Evolutionary conservation across 2,888 invertebrate genomes (phyloP), one percentile per base, ranked within the genome.

Genomic region (Eilema depressum): DNA sequence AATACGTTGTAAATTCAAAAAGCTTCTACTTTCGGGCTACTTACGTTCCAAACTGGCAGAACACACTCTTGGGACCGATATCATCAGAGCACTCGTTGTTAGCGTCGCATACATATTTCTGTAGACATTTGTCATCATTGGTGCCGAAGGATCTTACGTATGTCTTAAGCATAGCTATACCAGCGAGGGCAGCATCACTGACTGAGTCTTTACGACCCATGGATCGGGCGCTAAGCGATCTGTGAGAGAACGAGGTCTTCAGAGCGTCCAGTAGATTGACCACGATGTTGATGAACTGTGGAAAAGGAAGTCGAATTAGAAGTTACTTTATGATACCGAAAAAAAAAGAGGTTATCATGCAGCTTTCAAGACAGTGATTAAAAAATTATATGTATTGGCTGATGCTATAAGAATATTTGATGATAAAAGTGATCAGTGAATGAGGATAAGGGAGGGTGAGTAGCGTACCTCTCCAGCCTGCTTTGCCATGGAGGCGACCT

Each of bases 11-110:
- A 3, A 53, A 64, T 14, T 10, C 14, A 41, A 26, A 4, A 41
- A 25, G 20, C 25, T 1, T 63, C 2, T 56, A 14, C n/a, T n/a
- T 11, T 56, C 12, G 63, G 63, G 56, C 67, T 78, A 97, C 98
- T 97, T 95, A 98, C 98, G 98, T 98, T 97, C 98, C 98, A 85
- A 98, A 96, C 93, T 98, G 98, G 88, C 98, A 98, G 96, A 98
- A 98, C 84, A 98, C 97, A 85, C 98, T 98, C 95, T 97, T 96
- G 93, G 97, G 96, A 92, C 97, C 97, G 78, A 97, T 97, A 88
- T 98, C 98, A 66, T 96, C 96, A 37, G 97, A 96, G 91, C 98
- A 99, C 86, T 98, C 98, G 66, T 96, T 97, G 91, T 98, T 98
- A 30, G 98, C 98, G 84, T 98, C 98, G 88, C 99, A 99, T 81